These are phyloP conservation scores for Sitta europaea DNA, from an alignment of 2,113 vertebrate genomes.

Conservation along the genomic window DNA sequence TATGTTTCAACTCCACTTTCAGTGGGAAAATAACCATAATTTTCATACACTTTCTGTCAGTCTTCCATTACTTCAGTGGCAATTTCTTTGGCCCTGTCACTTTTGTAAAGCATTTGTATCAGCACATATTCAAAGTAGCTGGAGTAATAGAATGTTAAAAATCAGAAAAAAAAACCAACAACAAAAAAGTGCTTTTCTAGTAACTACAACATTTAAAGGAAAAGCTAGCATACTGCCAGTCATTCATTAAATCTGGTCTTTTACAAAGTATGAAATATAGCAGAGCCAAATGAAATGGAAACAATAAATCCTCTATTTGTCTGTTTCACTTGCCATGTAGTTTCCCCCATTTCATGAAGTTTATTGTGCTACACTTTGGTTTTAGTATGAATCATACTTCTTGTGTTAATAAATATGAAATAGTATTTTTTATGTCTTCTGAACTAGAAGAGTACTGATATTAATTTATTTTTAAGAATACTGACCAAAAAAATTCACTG, in stretches of 20 bases:
- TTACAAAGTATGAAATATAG: not conserved
- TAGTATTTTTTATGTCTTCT: not conserved
- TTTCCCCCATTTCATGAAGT: not conserved
- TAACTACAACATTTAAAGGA: not conserved
- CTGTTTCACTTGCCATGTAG: not conserved
- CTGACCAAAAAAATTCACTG: not conserved
- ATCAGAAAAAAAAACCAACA: not conserved
- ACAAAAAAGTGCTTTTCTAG: not conserved
- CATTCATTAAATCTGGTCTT: not conserved
- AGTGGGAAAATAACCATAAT: not conserved
- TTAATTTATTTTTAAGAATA: not conserved
- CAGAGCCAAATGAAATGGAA: not conserved
- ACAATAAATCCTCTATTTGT: not conserved
- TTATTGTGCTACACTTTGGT: not conserved
- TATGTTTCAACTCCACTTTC: not conserved
- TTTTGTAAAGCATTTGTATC: not conserved
- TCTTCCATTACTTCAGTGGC: not conserved
- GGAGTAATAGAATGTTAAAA: not conserved
- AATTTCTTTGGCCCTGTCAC: not conserved
- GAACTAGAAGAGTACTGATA: not conserved
- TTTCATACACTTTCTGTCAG: not conserved
- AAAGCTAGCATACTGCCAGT: not conserved
- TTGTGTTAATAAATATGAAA: not conserved
- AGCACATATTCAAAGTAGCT: not conserved
- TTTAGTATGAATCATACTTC: not conserved